Evolutionary conservation across 2,797 vertebrate genomes (phyloP), one percentile per base, ranked within the genome.

Genomic region (Sebastes trivittatus): DNA sequence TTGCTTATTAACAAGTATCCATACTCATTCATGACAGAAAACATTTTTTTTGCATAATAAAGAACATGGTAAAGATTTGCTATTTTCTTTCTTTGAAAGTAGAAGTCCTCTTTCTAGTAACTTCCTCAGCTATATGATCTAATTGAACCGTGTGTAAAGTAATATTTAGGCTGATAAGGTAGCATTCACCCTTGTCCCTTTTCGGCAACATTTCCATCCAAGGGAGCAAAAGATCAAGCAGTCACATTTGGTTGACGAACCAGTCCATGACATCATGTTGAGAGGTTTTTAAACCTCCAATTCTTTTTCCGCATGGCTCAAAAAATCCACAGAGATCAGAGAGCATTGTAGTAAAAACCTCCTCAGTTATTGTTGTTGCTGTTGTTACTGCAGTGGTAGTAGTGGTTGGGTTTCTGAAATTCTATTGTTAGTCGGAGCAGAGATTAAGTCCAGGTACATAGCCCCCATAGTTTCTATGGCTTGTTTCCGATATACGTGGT

Each of bases 201-300:
- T 67, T 82, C 80, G 81, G 78, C 83, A 91, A 89, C 56, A 56
- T 74, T 77, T 87, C 83, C 75, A 59, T 73, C 72, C 38, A 59
- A 84, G 80, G 73, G 75, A 88, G 83, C 82, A 71, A 80, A 49
- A 67, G 75, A 85, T 82, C 81, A 80, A 86, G 77, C 77, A 78
- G 79, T 87, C 81, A 54, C 79, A 87, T 89, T 87, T 87, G 86
- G 87, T 87, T 88, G 66, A 88, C 52, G 64, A 92, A 84, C 83
- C 88, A 80, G 88, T 93, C 92, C 84, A 72, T 95, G 95, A 96
- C 94, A 96, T 96, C 95, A 94, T 92, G 86, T 88, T 84, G 72
- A 80, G 84, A 90, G 79, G 84, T 72, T 88, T 88, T 76, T 18
- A 78, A 64, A 87, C 82, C 81, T 89, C 76, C n/a, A 54, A 71